phyloP scores from a whole-genome alignment of 2,113 vertebrate genomes.

The Gobius niger region DNA sequence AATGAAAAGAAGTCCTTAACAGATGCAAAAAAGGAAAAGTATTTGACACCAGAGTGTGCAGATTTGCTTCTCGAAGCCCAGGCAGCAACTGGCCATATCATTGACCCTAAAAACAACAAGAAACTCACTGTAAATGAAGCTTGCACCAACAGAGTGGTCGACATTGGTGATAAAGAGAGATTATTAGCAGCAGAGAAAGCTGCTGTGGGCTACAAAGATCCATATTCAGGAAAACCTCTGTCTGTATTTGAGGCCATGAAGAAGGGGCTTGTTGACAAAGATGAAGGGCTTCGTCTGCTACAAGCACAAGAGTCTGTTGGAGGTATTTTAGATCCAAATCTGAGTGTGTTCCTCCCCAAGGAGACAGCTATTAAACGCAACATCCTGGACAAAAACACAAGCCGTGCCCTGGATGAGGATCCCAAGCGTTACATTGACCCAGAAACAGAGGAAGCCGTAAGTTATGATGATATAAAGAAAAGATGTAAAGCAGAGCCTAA shows the following conservation, averaged over 20 bases:
- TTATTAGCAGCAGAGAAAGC: constrained; percentile 87
- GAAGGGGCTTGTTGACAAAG: constrained; percentile 82
- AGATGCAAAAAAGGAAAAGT: constrained; percentile 83
- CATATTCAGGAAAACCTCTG: constrained; percentile 79
- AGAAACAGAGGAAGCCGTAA: constrained; percentile 76
- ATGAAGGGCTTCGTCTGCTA: constrained; percentile 83
- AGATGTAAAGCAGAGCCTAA: constrained; percentile 81
- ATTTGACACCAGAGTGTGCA: constrained; percentile 79
- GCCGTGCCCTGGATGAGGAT: constrained; percentile 77
- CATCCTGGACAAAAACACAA: constrained; percentile 82
- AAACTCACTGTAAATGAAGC: constrained; percentile 83
- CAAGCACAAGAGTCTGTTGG: constrained; percentile 86
- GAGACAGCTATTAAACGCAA: constrained; percentile 82
- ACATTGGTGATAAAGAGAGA: constrained; percentile 80
- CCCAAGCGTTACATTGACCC: constrained; percentile 84
- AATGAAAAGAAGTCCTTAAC: constrained; percentile 80
- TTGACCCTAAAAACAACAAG: constrained; percentile 82
- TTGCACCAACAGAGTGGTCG: constrained; percentile 82
- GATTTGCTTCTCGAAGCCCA: constrained; percentile 87
- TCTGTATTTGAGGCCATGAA: constrained; percentile 85
- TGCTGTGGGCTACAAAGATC: constrained; percentile 84
- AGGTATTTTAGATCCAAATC: constrained; percentile 85
- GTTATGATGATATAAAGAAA: constrained; percentile 74
- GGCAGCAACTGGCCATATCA: constrained; percentile 87
- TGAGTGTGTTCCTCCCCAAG: constrained; percentile 85